Conservation (phyloP, 2,888 invertebrate genomes). For the Mythimna vitellina region DNA sequence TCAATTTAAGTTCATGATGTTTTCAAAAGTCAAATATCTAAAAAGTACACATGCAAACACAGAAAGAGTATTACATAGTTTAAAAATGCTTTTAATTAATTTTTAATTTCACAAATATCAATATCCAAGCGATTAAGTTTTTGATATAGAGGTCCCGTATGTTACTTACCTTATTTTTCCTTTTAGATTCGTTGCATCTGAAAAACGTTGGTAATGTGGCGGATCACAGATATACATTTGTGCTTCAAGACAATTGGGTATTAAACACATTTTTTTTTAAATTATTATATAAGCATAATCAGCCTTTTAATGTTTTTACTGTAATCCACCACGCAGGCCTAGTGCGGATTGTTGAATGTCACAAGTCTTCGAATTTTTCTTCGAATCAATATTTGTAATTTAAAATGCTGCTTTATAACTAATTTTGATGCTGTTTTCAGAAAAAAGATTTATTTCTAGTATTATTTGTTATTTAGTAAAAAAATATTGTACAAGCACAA, state of each 20-base stretch:
- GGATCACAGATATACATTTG: not conserved
- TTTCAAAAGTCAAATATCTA: conserved; percentile 21
- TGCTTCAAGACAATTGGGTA: not conserved
- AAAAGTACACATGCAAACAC: conserved; percentile 43
- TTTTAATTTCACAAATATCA: conserved; percentile 7
- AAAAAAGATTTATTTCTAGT: too few species aligned
- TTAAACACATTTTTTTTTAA: too few species aligned
- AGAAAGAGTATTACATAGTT: conserved; percentile 56
- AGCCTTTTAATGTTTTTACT: too few species aligned
- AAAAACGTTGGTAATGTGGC: conserved; percentile 3
- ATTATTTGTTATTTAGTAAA: too few species aligned
- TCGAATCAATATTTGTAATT: too few species aligned
- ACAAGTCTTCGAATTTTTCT: too few species aligned
- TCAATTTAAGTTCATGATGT: not conserved
- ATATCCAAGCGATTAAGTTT: conserved; percentile 45
- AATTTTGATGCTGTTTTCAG: too few species aligned
- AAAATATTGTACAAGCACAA: too few species aligned
- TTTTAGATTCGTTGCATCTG: conserved; percentile 8
- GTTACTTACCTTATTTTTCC: conserved; percentile 52
- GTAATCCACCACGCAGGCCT: too few species aligned
- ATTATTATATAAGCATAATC: too few species aligned
- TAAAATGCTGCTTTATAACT: too few species aligned
- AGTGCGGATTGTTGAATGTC: too few species aligned
- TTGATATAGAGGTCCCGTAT: conserved; percentile 14
- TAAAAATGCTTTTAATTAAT: conserved; percentile 30